A percentile compares a stretch with the other conserved stretches of the same genome.
phyloP scores from a whole-genome alignment of 2,113 vertebrate genomes.

The Syngnathoides biaculeatus region DNA sequence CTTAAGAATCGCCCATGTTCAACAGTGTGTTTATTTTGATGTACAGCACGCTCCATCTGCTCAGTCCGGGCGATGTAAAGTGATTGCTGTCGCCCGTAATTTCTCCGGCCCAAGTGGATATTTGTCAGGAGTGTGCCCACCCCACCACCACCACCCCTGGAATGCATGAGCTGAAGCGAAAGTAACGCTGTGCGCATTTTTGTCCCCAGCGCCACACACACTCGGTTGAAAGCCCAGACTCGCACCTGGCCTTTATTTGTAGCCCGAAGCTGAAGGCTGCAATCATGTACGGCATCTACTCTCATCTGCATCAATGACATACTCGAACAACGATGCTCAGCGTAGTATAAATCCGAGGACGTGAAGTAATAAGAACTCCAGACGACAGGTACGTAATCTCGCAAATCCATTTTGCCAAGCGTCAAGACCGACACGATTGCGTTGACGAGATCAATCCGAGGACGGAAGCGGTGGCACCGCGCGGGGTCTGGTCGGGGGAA shows the following conservation, averaged over 20 bases:
- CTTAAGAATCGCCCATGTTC: constrained; percentile 29
- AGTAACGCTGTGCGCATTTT: constrained; percentile 29
- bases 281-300: constrained; percentile 44
- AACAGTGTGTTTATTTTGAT: constrained; percentile 43
- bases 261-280: constrained; percentile 49
- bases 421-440: neutral
- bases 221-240: constrained; percentile 12
- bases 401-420: neutral
- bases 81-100: constrained; percentile 69
- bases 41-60: constrained; percentile 62
- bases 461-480: neutral
- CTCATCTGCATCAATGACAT: constrained; percentile 49
- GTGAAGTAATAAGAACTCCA: constrained; percentile 3
- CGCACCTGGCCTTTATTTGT: constrained; percentile 44
- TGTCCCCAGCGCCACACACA: constrained; percentile 13
- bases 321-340: constrained; percentile 40
- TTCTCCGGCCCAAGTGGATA: constrained; percentile 49
- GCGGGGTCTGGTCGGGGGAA: neutral
- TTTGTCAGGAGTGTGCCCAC: constrained; percentile 29
- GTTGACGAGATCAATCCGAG: neutral
- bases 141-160: neutral
- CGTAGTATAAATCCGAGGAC: constrained; percentile 21
- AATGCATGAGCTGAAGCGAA: constrained; percentile 38
- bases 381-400: neutral
- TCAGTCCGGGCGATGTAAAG: constrained; percentile 64